These are phyloP conservation scores for Platysternon megacephalum DNA, from an alignment of 2,113 vertebrate species.

Conservation along the genomic window DNA sequence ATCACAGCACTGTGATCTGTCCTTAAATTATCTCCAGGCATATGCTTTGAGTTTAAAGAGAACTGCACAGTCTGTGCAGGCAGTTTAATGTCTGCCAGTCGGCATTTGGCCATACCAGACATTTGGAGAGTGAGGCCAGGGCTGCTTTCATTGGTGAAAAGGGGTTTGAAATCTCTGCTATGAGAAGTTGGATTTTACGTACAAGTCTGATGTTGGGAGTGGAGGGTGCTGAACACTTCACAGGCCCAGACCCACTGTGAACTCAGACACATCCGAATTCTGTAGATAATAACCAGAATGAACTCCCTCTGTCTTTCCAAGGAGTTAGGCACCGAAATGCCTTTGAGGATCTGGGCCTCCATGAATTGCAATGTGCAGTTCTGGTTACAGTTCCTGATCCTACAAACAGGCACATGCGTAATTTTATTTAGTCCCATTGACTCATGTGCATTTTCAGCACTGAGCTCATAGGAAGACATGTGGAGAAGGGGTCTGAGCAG, in stretches of 20 bases:
- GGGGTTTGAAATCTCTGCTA: background rate
- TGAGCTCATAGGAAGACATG: background rate
- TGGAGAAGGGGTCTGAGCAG: background rate
- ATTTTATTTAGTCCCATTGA: background rate
- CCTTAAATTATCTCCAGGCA: background rate
- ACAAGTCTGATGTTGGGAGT: background rate
- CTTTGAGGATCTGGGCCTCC: background rate
- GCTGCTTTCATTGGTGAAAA: rapidly evolving
- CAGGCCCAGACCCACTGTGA: background rate
- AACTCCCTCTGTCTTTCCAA: background rate
- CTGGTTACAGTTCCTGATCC: background rate
- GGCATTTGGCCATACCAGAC: background rate
- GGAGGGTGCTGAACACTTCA: background rate
- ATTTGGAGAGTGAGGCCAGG: background rate
- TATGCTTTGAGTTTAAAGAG: background rate
- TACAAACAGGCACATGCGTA: background rate
- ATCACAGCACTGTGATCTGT: background rate
- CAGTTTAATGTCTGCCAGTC: background rate
- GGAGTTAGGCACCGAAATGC: background rate
- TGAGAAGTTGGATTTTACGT: background rate
- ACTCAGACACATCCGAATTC: background rate
- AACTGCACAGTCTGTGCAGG: rapidly evolving
- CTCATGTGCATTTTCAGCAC: background rate
- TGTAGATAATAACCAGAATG: background rate
- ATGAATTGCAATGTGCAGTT: background rate